Conservation (phyloP, 2,113 vertebrate species). For the Agapornis roseicollis region DNA sequence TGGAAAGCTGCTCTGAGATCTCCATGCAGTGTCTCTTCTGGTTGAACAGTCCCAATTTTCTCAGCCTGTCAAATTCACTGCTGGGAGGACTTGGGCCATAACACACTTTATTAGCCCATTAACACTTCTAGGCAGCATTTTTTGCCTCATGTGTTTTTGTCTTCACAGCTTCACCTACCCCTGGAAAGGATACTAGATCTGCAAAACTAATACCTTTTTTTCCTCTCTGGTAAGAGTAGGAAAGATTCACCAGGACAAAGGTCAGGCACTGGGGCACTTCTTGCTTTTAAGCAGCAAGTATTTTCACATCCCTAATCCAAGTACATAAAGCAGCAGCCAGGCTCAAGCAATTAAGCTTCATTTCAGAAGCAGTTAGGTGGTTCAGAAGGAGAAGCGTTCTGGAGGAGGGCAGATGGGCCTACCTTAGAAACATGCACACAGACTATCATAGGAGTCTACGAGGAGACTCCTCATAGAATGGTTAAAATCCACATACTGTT, state of each 20-base stretch:
- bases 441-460: background rate
- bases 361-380: background rate
- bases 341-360: background rate
- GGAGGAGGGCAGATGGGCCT: background rate
- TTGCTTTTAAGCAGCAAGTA: background rate
- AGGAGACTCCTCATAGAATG: rapidly evolving
- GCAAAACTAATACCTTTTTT: background rate
- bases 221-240: background rate
- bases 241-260: background rate
- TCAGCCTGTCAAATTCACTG: background rate
- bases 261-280: background rate
- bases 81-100: background rate
- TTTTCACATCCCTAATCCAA: background rate
- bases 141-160: background rate
- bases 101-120: background rate
- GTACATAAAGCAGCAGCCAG: background rate
- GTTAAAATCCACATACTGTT: background rate
- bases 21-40: background rate
- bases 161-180: background rate
- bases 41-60: background rate
- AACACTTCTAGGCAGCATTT: background rate
- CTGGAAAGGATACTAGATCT: background rate
- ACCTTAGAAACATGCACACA: background rate
- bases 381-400: background rate
- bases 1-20: background rate